Conservation (phyloP, 2,888 invertebrate genomes). For the Hirtodrosophila cameraria region DNA sequence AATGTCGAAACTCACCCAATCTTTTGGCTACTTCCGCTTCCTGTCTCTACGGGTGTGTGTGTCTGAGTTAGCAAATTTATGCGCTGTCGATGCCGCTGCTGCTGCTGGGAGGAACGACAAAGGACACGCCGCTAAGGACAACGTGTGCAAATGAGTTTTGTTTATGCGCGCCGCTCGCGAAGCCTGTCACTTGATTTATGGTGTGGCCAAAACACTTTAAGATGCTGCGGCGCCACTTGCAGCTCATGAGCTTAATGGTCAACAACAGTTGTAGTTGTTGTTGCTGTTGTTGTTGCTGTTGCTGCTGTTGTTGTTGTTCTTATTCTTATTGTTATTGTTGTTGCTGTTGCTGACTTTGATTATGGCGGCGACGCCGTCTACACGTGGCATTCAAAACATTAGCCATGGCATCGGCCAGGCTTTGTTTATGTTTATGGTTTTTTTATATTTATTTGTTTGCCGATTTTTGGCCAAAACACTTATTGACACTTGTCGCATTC, state of each 20-base stretch:
- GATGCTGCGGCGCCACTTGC: conserved; percentile 63
- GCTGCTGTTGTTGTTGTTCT: conserved; percentile 6
- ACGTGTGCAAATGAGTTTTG: conserved; percentile 66
- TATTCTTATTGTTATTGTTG: conserved; percentile 37
- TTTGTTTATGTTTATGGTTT: conserved; percentile 42
- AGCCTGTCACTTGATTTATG: conserved; percentile 66
- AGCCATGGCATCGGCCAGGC: conserved; percentile 54
- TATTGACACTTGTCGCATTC: conserved; percentile 29
- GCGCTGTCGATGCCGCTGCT: conserved; percentile 41
- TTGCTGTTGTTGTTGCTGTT: conserved; percentile 19
- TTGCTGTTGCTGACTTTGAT: conserved; percentile 21
- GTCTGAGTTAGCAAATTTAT: conserved; percentile 62
- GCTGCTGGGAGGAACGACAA: conserved; percentile 33
- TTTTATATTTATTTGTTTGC: conserved; percentile 1
- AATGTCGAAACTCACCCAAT: conserved; percentile 25
- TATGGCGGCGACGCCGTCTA: conserved; percentile 69
- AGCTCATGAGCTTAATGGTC: conserved; percentile 47
- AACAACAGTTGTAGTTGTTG: conserved; percentile 33
- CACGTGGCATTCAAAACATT: conserved; percentile 62
- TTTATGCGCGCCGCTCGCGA: conserved; percentile 56
- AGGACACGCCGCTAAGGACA: conserved; percentile 54
- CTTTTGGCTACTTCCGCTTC: conserved; percentile 4
- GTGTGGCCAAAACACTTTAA: conserved; percentile 63
- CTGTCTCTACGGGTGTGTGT: background rate
- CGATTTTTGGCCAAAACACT: background rate